Evolutionary conservation across 1,140 invertebrate species (phyloP), one percentile per base, ranked within the genome.

Genomic region (Drosophila funebris): DNA sequence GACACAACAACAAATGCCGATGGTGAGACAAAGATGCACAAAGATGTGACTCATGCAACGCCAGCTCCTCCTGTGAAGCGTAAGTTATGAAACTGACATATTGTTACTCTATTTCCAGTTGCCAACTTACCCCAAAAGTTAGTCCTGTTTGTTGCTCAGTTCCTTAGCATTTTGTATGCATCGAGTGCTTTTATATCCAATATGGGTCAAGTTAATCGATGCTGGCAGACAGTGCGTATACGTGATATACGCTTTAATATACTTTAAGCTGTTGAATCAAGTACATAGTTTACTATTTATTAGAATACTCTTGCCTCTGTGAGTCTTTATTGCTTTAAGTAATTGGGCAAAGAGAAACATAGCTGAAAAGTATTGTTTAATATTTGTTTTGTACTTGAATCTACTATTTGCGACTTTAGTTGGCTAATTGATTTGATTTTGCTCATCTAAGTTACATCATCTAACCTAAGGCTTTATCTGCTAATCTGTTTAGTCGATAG

Each of bases 41-140:
- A 48, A 8, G 44, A 27, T 14, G 48, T 14, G 29, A 27, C 14
- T 33, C 27, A 18, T 52, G 27, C 27, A 33, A 27, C 29, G 43
- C 18, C 46, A 13, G 14, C 16, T 52, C 14, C 53, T 33, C 73
- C 70, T 46, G 54, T 73, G 43, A 73, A 76, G 64, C 69, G 69
- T 72, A 72, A 72, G 69, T 72, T 67, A 72, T 72, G 52, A 53
- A 71, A 14, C 61, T 71, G 68, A 54, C 69, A 72, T 66, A 64
- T 72, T 72, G 69, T 52, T 58, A 58, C 63, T 20, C n/a, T 52
- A 22, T 29, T 44, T 67, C 36, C 31, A 63, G 24, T 37, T 72
- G 68, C 61, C 68, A 64, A 64, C 61, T 71, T 50, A 50, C 9
- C 11, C 14, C 67, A 18, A 52, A 71, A 71, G 61, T 71, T 71